Conservation (phyloP, 2,113 vertebrate genomes). For the Hippocampus mohnikei region DNA sequence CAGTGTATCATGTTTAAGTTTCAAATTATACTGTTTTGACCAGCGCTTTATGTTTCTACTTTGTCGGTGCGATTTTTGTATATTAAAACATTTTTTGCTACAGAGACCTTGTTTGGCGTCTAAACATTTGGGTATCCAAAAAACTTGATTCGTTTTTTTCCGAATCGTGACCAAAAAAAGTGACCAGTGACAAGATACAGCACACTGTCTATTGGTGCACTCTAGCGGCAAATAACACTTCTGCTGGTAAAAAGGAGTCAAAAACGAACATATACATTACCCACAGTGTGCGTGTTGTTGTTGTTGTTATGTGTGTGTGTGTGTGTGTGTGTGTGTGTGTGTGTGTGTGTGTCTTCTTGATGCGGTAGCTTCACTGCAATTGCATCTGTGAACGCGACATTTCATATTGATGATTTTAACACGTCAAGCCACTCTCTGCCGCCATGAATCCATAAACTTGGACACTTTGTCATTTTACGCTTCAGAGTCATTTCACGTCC, state of each 20-base stretch:
- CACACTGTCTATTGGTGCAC: background rate
- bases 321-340: background rate
- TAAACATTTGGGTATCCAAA: too few species aligned
- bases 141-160: too few species aligned
- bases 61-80: too few species aligned
- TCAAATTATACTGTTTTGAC: too few species aligned
- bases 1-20: background rate
- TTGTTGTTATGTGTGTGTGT: too few species aligned
- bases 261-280: background rate
- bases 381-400: conserved; percentile 5
- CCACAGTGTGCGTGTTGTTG: background rate
- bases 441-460: conserved; percentile 51
- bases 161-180: too few species aligned
- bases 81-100: too few species aligned
- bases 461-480: conserved; percentile 54
- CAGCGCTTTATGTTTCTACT: too few species aligned
- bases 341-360: background rate
- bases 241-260: background rate
- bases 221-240: background rate
- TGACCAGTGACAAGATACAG: too few species aligned
- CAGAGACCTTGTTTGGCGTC: too few species aligned
- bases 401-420: conserved; percentile 8
- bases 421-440: conserved; percentile 17
- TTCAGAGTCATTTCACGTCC: conserved; percentile 45
- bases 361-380: background rate